Conservation (phyloP, 2,888 invertebrate genomes). For the Celastrina argiolus region DNA sequence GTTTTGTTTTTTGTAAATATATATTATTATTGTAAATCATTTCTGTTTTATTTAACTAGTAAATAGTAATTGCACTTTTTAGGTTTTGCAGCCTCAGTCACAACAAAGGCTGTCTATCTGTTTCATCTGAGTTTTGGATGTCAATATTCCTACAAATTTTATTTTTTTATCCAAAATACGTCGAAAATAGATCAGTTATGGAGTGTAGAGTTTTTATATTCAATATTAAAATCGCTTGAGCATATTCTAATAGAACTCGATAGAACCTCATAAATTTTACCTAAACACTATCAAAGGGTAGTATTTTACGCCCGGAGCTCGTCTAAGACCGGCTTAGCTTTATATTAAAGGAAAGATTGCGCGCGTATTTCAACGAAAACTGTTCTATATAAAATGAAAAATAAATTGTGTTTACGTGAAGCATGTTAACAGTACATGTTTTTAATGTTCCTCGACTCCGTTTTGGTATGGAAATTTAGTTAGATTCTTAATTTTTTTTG, state of each 20-base stretch:
- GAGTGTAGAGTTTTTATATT: background rate
- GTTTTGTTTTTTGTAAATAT: conserved; percentile 41
- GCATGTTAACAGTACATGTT: background rate
- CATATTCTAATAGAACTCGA: conserved; percentile 13
- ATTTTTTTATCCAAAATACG: too few relatives aligned
- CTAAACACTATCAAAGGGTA: conserved; percentile 7
- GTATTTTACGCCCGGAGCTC: conserved; percentile 21
- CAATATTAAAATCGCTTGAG: background rate
- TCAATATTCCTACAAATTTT: too few relatives aligned
- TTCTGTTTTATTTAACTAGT: background rate
- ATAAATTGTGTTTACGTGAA: background rate
- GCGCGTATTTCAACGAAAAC: conserved; percentile 25
- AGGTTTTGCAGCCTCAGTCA: too few relatives aligned
- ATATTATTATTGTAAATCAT: background rate
- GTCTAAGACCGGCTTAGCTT: conserved; percentile 32
- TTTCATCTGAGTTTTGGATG: too few relatives aligned
- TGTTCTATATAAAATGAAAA: background rate
- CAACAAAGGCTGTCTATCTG: too few relatives aligned
- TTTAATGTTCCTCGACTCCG: background rate
- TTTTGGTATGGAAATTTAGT: too few relatives aligned
- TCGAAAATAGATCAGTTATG: background rate
- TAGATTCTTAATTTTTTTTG: too few relatives aligned
- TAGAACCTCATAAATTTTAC: background rate
- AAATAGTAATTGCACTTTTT: too few relatives aligned
- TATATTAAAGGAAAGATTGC: conserved; percentile 37